phyloP scores from a whole-genome alignment of 2,113 vertebrate genomes.

The Anseranas semipalmata region DNA sequence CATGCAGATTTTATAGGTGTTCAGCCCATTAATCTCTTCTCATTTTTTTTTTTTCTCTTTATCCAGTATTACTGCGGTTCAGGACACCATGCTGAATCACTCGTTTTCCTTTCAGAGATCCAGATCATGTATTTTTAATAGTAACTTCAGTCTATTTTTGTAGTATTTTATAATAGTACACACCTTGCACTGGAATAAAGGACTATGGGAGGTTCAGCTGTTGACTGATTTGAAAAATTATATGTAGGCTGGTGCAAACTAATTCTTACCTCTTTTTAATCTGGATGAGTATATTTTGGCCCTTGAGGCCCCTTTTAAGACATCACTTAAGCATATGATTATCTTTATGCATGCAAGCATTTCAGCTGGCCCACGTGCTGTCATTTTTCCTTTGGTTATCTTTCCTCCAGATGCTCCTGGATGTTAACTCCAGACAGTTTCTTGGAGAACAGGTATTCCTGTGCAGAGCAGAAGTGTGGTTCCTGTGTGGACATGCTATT shows the following conservation, averaged over 20 bases:
- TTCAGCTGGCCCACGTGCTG: neutral
- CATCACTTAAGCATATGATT: neutral
- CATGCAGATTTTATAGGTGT: conserved; percentile 1
- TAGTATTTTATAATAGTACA: neutral
- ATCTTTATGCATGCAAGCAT: neutral
- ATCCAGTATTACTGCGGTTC: neutral
- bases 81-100: neutral
- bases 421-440: neutral
- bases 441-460: neutral
- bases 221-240: neutral
- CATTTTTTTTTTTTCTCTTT: neutral
- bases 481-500: neutral
- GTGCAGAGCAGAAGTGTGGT: fast-evolving
- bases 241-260: fast-evolving
- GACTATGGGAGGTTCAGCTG: neutral
- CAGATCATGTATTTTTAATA: neutral
- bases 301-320: neutral
- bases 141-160: neutral
- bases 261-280: neutral
- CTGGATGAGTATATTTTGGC: neutral
- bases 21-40: conserved; percentile 7
- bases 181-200: neutral
- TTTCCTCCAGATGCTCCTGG: neutral
- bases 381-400: neutral
- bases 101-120: neutral